Conservation (phyloP, 2,888 invertebrate species). For the Napeogenes sylphis region DNA sequence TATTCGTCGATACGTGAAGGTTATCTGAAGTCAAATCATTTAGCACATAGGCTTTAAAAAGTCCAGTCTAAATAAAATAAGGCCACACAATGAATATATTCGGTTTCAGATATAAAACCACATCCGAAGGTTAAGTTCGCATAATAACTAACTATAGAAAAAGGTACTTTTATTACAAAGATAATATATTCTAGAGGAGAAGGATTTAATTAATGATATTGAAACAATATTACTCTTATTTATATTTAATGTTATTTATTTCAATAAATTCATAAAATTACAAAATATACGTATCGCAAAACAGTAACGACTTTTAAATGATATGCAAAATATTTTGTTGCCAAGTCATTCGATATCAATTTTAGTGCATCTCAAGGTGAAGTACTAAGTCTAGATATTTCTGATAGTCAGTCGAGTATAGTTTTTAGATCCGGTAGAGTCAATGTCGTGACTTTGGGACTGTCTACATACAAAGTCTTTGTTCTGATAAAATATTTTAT, state of each 20-base stretch:
- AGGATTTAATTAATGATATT: too few species aligned
- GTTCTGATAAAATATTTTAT: constrained; percentile 5
- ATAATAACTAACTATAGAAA: too few species aligned
- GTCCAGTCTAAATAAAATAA: constrained; percentile 8
- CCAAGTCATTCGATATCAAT: background rate
- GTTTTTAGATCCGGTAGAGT: constrained; percentile 65
- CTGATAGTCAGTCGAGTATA: constrained; percentile 31
- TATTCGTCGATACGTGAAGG: background rate
- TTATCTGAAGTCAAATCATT: background rate
- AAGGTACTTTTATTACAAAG: too few species aligned
- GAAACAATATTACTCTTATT: too few species aligned
- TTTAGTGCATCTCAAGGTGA: constrained; percentile 14
- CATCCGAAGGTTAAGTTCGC: constrained; percentile 12
- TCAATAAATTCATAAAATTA: too few species aligned
- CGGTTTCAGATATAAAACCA: constrained; percentile 15
- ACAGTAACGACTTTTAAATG: too few species aligned
- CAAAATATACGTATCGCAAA: too few species aligned
- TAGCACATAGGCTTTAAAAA: background rate
- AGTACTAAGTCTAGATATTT: constrained; percentile 23
- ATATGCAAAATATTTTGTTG: background rate
- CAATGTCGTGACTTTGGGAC: constrained; percentile 52
- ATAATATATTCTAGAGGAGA: too few species aligned
- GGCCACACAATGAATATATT: constrained; percentile 12
- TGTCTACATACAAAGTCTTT: constrained; percentile 22
- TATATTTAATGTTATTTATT: too few species aligned